Conservation (phyloP, 2,797 vertebrate genomes). For the Pangasius macronema region DNA sequence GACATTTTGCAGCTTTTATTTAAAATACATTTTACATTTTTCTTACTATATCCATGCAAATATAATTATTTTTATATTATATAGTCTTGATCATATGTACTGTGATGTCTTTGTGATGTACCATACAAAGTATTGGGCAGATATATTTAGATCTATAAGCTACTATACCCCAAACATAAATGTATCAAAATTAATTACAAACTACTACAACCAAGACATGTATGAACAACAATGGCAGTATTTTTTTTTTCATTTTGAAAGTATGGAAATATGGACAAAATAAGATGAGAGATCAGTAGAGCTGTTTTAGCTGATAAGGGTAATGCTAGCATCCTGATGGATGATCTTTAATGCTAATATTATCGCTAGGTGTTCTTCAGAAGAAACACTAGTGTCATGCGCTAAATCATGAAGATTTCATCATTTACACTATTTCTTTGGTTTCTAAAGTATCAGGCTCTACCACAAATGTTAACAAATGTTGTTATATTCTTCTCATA, state of each 20-base stretch:
- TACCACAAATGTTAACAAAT: neutral
- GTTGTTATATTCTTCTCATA: neutral
- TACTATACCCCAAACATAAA: neutral
- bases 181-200: neutral
- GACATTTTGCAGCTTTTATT: neutral
- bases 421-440: neutral
- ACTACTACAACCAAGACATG: neutral
- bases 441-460: neutral
- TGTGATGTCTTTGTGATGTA: neutral
- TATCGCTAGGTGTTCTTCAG: neutral
- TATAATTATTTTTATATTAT: neutral
- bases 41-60: neutral
- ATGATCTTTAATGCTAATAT: neutral
- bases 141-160: neutral
- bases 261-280: neutral
- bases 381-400: neutral
- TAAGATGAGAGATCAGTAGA: neutral
- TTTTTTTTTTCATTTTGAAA: neutral
- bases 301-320: neutral
- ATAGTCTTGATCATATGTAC: neutral
- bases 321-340: neutral
- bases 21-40: neutral
- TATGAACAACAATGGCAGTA: neutral
- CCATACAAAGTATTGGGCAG: neutral
- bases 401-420: neutral